Conservation (phyloP, 2,797 vertebrate species). For the Mallotus villosus region DNA sequence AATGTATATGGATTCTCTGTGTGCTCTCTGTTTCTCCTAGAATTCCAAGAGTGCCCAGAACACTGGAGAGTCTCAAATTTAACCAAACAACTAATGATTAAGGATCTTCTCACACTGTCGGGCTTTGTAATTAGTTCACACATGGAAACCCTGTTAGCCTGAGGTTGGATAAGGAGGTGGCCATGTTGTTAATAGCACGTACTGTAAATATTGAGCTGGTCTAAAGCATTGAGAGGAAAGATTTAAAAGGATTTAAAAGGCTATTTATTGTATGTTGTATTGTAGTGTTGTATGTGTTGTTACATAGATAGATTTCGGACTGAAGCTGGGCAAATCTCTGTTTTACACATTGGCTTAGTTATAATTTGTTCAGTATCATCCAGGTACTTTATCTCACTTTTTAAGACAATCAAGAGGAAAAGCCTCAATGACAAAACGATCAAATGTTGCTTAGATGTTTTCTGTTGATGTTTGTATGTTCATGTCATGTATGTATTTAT, state of each 20-base stretch:
- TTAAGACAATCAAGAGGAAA: conserved; percentile 23
- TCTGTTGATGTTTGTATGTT: too few relatives aligned
- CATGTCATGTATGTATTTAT: conserved; percentile 15
- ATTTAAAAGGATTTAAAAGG: background rate
- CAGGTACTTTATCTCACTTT: conserved; percentile 49
- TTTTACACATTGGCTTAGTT: conserved; percentile 12
- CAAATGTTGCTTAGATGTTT: background rate
- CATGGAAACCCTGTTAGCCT: too few relatives aligned
- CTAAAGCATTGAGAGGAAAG: conserved; percentile 2
- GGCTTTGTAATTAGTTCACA: too few relatives aligned
- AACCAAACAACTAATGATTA: conserved; percentile 20
- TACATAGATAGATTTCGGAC: conserved; percentile 6
- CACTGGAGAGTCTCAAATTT: conserved; percentile 64
- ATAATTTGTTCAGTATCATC: conserved; percentile 18
- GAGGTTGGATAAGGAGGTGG: too few relatives aligned
- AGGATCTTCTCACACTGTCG: too few relatives aligned
- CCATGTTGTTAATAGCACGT: too few relatives aligned
- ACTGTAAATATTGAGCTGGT: conserved; percentile 27
- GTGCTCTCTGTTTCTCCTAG: conserved; percentile 50
- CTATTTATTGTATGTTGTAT: conserved; percentile 13
- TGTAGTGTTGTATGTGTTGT: background rate
- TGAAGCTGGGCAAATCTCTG: background rate
- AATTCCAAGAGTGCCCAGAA: conserved; percentile 60
- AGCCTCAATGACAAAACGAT: background rate
- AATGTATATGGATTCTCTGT: background rate